These are phyloP conservation scores for Drosophila dives DNA, from an alignment of 2,888 invertebrate species.

Conservation along the genomic window DNA sequence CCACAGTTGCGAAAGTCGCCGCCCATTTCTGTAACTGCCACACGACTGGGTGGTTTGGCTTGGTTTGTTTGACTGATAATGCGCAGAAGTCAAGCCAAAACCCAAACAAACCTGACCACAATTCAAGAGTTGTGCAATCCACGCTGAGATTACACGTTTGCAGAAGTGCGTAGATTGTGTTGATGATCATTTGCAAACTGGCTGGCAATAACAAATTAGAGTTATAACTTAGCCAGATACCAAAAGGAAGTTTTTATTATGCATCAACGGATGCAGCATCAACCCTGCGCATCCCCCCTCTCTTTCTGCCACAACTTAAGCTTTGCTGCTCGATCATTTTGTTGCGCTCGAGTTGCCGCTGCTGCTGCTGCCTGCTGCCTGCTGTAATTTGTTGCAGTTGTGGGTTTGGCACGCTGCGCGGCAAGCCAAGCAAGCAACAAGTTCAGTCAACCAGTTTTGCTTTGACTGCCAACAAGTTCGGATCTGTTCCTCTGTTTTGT, in stretches of 20 bases:
- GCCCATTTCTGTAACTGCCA: slow-evolving; percentile 5
- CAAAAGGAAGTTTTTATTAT: slow-evolving; percentile 12
- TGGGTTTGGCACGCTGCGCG: slow-evolving; percentile 42
- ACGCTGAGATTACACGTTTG: slow-evolving; percentile 35
- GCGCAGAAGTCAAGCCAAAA: not conserved
- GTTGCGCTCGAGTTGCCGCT: slow-evolving; percentile 70
- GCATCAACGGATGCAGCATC: slow-evolving; percentile 2
- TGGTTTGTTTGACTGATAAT: slow-evolving; percentile 40
- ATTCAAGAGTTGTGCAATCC: slow-evolving; percentile 51
- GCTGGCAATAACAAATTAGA: slow-evolving; percentile 4
- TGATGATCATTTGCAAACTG: not conserved
- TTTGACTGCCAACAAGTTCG: slow-evolving; percentile 69
- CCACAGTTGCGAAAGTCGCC: slow-evolving; percentile 4
- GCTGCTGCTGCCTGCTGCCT: slow-evolving; percentile 3
- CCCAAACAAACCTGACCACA: slow-evolving; percentile 7
- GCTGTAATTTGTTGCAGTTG: slow-evolving; percentile 6
- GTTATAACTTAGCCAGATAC: slow-evolving; percentile 3
- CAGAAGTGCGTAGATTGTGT: slow-evolving; percentile 55
- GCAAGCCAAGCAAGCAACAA: slow-evolving; percentile 42
- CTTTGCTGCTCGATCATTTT: slow-evolving; percentile 45
- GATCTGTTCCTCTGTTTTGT: slow-evolving; percentile 13
- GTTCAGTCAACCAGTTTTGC: slow-evolving; percentile 75
- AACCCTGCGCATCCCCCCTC: not conserved
- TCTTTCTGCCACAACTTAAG: not conserved
- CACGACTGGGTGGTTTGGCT: not conserved